These are phyloP conservation scores for Herpailurus yagouaroundi DNA, from an alignment of 2,113 vertebrate species.

Conservation along the genomic window DNA sequence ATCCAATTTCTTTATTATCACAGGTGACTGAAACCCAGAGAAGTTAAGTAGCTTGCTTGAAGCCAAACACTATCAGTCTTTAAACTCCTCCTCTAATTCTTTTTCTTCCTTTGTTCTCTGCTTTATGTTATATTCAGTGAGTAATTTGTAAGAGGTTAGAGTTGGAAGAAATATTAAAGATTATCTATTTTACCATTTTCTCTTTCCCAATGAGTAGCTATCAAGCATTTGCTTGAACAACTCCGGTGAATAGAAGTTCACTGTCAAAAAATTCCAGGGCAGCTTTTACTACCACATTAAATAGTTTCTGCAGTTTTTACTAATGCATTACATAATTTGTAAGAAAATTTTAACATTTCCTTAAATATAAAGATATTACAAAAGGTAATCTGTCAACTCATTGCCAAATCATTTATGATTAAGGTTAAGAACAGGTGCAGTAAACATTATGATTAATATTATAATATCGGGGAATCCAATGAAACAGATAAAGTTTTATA, in stretches of 20 bases:
- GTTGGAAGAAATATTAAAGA: background rate
- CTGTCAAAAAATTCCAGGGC: background rate
- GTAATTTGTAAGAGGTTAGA: background rate
- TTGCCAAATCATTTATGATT: slow-evolving; percentile 29
- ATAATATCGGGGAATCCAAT: slow-evolving; percentile 3
- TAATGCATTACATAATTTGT: background rate
- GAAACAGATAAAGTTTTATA: background rate
- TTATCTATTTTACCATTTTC: background rate
- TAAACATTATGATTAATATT: background rate
- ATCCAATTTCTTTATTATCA: slow-evolving; percentile 15
- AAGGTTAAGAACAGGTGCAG: slow-evolving; percentile 13
- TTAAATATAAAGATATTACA: background rate
- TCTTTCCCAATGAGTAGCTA: background rate
- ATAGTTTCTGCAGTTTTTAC: background rate
- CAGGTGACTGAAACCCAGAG: background rate
- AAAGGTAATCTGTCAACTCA: slow-evolving; percentile 13
- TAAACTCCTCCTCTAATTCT: background rate
- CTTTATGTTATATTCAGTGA: background rate
- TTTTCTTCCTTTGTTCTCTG: background rate
- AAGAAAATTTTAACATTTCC: background rate
- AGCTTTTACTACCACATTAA: background rate
- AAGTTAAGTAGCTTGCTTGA: background rate
- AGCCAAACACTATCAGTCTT: background rate
- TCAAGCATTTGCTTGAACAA: background rate
- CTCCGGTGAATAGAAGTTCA: background rate